phyloP scores from a whole-genome alignment of 2,888 invertebrate species.

The Hipparchia semele region DNA sequence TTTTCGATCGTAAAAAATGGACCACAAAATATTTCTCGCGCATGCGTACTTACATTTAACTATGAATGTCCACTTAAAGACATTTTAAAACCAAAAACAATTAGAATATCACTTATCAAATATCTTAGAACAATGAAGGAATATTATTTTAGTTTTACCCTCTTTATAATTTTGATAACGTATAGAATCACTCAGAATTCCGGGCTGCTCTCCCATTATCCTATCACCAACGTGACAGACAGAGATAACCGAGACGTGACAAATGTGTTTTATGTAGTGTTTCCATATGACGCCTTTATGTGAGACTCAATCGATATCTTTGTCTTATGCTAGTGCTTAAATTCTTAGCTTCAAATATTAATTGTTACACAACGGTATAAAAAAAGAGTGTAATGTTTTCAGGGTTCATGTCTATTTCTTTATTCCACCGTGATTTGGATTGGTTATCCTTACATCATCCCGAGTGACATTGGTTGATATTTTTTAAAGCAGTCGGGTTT shows the following conservation, averaged over 20 bases:
- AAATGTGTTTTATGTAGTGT: conserved; percentile 32
- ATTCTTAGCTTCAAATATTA: neutral
- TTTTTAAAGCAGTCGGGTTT: too few species aligned
- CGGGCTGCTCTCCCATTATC: conserved; percentile 59
- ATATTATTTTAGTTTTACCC: neutral
- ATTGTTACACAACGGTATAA: neutral
- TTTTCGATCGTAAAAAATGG: too few species aligned
- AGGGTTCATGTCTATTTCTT: too few species aligned
- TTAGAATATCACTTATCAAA: too few species aligned
- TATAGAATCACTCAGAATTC: conserved; percentile 65
- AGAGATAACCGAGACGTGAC: conserved; percentile 70
- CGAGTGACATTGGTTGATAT: too few species aligned
- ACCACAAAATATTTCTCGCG: too few species aligned
- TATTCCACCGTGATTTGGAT: too few species aligned
- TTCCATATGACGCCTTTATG: conserved; percentile 17
- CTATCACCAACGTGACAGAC: conserved; percentile 69
- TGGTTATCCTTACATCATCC: too few species aligned
- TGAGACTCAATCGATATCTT: conserved; percentile 15
- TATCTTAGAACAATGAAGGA: neutral
- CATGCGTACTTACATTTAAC: too few species aligned
- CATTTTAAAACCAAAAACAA: too few species aligned
- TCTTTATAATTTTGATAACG: conserved; percentile 31
- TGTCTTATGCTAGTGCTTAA: neutral
- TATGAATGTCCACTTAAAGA: too few species aligned
- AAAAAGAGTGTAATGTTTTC: too few species aligned